Percentiles rank a stretch among this genome's conserved stretches.
Evolutionary conservation across 2,888 invertebrate species (phyloP).

Genomic region (Cyclophora punctaria): DNA sequence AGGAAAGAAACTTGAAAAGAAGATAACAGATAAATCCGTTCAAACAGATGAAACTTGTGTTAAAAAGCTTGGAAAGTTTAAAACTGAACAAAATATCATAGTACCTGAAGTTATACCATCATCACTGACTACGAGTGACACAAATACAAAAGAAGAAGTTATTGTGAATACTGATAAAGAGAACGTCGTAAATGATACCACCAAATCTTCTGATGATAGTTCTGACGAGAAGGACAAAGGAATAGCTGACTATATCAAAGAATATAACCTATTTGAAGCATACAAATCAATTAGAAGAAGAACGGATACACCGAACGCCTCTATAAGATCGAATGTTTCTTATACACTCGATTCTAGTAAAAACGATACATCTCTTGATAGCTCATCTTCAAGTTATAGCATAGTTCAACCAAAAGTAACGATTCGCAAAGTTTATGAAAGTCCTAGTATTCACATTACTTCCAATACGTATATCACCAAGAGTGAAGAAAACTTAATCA

Average conservation of each 20-base stretch:
- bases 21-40: slow-evolving; percentile 27
- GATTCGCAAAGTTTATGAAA: slow-evolving; percentile 19
- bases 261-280: slow-evolving; percentile 21
- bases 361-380: slow-evolving; percentile 4
- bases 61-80: no score
- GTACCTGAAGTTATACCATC: no score
- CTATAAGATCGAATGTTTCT: not conserved
- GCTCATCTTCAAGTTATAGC: not conserved
- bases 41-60: slow-evolving; percentile 3
- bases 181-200: slow-evolving; percentile 1
- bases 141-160: slow-evolving; percentile 1
- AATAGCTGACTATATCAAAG: slow-evolving; percentile 19
- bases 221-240: slow-evolving; percentile 9
- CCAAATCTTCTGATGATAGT: slow-evolving; percentile 6
- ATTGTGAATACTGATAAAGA: slow-evolving; percentile 9
- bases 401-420: slow-evolving; percentile 18
- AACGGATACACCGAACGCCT: slow-evolving; percentile 13
- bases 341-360: slow-evolving; percentile 5
- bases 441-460: slow-evolving; percentile 17
- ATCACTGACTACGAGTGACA: not conserved
- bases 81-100: no score
- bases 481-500: slow-evolving; percentile 13
- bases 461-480: slow-evolving; percentile 16
- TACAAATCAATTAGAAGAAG: slow-evolving; percentile 20
- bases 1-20: slow-evolving; percentile 49